Conservation (phyloP, 1,140 invertebrate genomes). For the Dysdera silvatica region DNA sequence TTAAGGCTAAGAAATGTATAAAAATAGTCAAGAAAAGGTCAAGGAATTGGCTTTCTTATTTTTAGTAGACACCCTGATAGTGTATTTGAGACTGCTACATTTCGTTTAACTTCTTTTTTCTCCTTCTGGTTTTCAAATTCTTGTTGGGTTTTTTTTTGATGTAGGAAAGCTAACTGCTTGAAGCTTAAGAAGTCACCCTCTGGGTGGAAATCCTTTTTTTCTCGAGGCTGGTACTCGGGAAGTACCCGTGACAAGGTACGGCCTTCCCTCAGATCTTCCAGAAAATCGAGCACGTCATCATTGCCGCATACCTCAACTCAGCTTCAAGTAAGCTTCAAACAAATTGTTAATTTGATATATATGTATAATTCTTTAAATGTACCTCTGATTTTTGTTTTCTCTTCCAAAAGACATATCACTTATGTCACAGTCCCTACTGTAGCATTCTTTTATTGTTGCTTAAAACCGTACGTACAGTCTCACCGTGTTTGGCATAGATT, state of each 20-base stretch:
- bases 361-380: background rate
- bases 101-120: too few species aligned
- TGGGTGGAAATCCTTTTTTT: constrained; percentile 53
- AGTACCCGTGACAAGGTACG: constrained; percentile 34
- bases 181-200: constrained; percentile 31
- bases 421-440: too few species aligned
- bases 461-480: too few species aligned
- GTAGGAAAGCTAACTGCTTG: constrained; percentile 12
- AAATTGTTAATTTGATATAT: background rate
- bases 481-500: too few species aligned
- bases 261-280: constrained; percentile 1
- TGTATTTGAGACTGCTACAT: too few species aligned
- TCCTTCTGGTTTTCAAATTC: too few species aligned
- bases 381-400: too few species aligned
- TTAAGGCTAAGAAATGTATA: too few species aligned
- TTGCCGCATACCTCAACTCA: constrained; percentile 20
- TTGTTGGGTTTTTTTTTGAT: background rate
- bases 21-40: too few species aligned
- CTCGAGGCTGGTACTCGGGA: constrained; percentile 41
- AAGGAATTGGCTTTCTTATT: background rate
- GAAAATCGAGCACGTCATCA: constrained; percentile 26
- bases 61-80: too few species aligned
- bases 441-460: too few species aligned
- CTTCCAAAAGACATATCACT: too few species aligned
- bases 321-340: constrained; percentile 3